These are phyloP conservation scores for Ylistrum balloti DNA, from an alignment of 1,140 invertebrate species.

Conservation along the genomic window DNA sequence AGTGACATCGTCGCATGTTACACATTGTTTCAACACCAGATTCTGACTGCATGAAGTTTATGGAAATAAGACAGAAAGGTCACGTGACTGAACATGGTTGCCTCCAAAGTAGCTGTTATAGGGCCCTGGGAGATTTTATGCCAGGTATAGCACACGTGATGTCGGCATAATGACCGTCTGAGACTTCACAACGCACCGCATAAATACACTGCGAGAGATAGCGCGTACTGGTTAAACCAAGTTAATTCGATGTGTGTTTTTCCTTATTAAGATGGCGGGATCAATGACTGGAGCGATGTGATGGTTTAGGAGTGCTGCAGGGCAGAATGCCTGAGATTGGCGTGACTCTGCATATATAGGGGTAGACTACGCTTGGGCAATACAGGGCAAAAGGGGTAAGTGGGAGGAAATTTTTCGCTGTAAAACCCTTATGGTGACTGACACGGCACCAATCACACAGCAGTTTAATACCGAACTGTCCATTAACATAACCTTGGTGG, in stretches of 20 bases:
- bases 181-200: neutral
- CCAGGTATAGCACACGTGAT: neutral
- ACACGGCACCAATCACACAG: neutral
- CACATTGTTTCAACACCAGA: too few species aligned
- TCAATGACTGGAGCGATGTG: neutral
- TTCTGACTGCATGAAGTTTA: too few species aligned
- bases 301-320: neutral
- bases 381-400: neutral
- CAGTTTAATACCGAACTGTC: neutral
- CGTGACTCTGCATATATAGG: neutral
- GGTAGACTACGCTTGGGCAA: neutral
- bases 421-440: neutral
- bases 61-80: too few species aligned
- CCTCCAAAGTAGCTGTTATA: neutral
- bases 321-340: neutral
- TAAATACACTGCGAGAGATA: neutral
- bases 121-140: neutral
- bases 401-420: neutral
- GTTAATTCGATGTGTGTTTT: neutral
- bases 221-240: conserved; percentile 15
- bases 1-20: too few species aligned
- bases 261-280: conserved; percentile 14
- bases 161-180: conserved; percentile 26
- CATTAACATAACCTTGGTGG: conserved; percentile 14
- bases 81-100: conserved; percentile 1